Conservation (phyloP, 2,113 vertebrate species). For the Penelope pileata region DNA sequence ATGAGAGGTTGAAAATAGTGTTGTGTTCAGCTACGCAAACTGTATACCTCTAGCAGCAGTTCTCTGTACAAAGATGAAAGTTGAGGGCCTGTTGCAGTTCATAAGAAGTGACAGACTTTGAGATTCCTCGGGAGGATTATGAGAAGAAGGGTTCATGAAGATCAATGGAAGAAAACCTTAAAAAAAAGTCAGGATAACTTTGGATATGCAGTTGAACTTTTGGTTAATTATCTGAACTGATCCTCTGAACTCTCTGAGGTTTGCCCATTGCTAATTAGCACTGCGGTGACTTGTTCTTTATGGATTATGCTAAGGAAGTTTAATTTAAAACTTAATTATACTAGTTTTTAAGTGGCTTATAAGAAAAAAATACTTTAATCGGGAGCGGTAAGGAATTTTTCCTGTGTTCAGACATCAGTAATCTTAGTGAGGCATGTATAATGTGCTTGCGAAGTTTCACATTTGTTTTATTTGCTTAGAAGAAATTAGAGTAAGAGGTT, state of each 20-base stretch:
- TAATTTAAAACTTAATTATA: slow-evolving; percentile 75
- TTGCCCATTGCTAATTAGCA: slow-evolving; percentile 71
- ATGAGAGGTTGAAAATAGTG: neutral
- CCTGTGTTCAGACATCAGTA: slow-evolving; percentile 25
- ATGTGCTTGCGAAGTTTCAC: neutral
- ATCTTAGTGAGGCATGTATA: slow-evolving; percentile 5
- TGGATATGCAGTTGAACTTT: slow-evolving; percentile 66
- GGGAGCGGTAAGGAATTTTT: slow-evolving; percentile 31
- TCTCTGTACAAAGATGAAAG: neutral
- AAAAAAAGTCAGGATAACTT: neutral
- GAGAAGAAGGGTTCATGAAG: neutral
- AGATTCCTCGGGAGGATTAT: neutral
- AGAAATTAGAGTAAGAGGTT: slow-evolving; percentile 18
- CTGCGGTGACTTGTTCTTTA: slow-evolving; percentile 65
- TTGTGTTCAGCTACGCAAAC: neutral
- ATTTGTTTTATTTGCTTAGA: slow-evolving; percentile 39
- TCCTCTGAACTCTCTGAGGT: slow-evolving; percentile 73
- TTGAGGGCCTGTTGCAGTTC: neutral
- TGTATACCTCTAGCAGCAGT: neutral
- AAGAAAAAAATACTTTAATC: slow-evolving; percentile 58
- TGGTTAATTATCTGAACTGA: slow-evolving; percentile 73
- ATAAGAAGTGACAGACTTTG: neutral
- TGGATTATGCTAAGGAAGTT: slow-evolving; percentile 71
- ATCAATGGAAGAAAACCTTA: neutral
- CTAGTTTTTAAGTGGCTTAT: slow-evolving; percentile 73